phyloP scores from a whole-genome alignment of 2,888 invertebrate genomes.

The Chesias legatella region DNA sequence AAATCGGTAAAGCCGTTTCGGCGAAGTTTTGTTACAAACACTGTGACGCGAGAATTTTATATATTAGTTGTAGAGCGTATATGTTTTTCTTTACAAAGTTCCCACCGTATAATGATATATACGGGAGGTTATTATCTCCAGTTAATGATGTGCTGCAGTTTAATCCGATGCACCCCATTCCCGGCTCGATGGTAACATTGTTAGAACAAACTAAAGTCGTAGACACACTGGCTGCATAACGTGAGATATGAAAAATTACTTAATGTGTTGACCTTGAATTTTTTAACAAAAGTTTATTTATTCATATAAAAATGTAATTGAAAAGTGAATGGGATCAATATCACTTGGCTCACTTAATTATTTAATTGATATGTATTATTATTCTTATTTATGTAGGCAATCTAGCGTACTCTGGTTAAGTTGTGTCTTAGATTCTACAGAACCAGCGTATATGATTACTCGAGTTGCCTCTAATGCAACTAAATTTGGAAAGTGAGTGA shows the following conservation, averaged over 20 bases:
- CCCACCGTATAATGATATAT: slow-evolving; percentile 3
- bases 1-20: no score
- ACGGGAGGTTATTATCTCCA: slow-evolving; percentile 13
- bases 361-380: no score
- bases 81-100: background rate
- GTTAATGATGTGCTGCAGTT: slow-evolving; percentile 16
- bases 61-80: slow-evolving; percentile 1
- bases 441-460: no score
- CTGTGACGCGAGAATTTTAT: background rate
- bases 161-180: slow-evolving; percentile 10
- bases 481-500: no score
- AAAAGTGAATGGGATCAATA: no score
- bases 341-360: background rate
- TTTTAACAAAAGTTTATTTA: slow-evolving; percentile 5
- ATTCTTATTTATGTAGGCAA: no score
- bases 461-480: no score
- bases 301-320: no score
- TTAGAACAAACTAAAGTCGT: slow-evolving; percentile 8
- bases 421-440: no score
- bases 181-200: slow-evolving; percentile 11
- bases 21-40: no score
- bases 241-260: background rate
- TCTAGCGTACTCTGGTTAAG: no score
- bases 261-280: no score
- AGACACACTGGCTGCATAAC: background rate